Conservation (phyloP, 2,888 invertebrate genomes). For the Diachrysia chrysitis region DNA sequence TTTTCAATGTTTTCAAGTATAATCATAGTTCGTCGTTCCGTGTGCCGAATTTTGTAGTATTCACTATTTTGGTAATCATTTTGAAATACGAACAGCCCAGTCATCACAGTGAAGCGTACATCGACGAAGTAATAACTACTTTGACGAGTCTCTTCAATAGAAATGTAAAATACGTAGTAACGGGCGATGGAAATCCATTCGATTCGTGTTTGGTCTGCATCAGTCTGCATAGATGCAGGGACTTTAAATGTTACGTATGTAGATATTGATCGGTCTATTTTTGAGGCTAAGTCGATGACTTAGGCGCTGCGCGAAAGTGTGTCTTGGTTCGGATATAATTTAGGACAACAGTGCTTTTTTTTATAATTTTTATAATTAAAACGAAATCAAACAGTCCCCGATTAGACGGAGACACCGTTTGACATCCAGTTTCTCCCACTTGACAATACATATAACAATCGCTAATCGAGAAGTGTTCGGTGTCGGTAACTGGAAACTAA, state of each 20-base stretch:
- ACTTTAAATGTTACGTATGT: not conserved
- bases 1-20: too few species aligned
- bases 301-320: too few species aligned
- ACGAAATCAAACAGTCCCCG: too few species aligned
- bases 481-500: too few species aligned
- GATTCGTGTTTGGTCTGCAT: not conserved
- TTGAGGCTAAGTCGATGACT: not conserved
- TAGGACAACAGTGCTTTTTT: too few species aligned
- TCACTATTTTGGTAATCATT: not conserved
- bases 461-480: too few species aligned
- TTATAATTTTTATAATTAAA: too few species aligned
- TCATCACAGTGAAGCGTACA: not conserved
- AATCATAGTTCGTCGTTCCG: too few species aligned
- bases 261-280: not conserved
- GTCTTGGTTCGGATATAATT: too few species aligned
- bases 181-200: not conserved
- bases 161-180: not conserved
- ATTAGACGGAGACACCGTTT: too few species aligned
- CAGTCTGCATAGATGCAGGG: not conserved
- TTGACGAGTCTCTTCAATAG: constrained; percentile 9
- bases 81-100: not conserved
- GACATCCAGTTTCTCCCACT: too few species aligned
- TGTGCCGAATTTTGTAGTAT: not conserved
- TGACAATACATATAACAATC: too few species aligned
- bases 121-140: constrained; percentile 7